Percentiles rank a stretch among this genome's conserved stretches.
Evolutionary conservation across 2,113 vertebrate genomes (phyloP).

Genomic region (Burhinus bistriatus): DNA sequence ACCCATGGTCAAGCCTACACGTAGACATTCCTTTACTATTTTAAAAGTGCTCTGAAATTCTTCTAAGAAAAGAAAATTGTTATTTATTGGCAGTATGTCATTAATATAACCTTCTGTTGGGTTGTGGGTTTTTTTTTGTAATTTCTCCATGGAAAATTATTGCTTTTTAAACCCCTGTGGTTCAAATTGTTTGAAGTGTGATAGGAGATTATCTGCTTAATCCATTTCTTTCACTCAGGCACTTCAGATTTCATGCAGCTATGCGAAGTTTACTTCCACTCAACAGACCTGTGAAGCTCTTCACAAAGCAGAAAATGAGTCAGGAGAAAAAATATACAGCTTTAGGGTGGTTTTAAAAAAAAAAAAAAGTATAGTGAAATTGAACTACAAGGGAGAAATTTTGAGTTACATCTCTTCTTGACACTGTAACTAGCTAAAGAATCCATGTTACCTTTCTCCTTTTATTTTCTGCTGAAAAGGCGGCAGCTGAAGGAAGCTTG

Average conservation of each 20-base stretch:
- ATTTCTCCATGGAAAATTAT: not conserved
- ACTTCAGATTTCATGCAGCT: not conserved
- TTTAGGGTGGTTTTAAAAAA: not conserved
- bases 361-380: not conserved
- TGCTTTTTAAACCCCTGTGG: not conserved
- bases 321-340: not conserved
- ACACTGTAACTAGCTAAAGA: not conserved
- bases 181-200: not conserved
- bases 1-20: not conserved
- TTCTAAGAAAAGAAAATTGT: not conserved
- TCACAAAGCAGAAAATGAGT: not conserved
- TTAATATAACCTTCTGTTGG: not conserved
- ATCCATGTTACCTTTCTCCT: not conserved
- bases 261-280: not conserved
- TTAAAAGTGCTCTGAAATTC: not conserved
- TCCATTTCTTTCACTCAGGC: not conserved
- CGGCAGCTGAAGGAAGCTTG: not conserved
- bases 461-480: not conserved
- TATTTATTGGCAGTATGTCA: not conserved
- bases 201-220: conserved; percentile 31
- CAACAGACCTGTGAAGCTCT: not conserved
- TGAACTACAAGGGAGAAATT: not conserved
- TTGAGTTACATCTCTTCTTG: not conserved
- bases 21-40: not conserved
- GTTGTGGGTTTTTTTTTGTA: not conserved